Evolutionary conservation across 1,140 invertebrate genomes (phyloP).

Genomic region (Diachasmimorpha longicaudata): DNA sequence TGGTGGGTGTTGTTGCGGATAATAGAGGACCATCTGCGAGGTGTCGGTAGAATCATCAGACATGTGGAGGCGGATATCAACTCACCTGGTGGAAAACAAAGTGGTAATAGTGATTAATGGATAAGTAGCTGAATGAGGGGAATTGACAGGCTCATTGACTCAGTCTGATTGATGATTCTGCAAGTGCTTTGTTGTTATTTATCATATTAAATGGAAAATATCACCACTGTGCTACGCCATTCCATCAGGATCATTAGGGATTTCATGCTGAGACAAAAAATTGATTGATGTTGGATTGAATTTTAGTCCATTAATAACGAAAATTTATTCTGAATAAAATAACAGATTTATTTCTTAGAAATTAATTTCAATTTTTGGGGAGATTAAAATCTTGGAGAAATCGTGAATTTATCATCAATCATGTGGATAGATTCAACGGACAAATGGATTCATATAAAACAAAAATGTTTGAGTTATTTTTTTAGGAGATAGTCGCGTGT

Average conservation of each 20-base stretch:
- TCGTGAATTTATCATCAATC: background rate
- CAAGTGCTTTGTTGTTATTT: background rate
- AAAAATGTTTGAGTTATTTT: too few species aligned
- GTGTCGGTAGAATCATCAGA: slow-evolving; percentile 14
- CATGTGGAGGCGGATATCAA: background rate
- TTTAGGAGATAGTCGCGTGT: too few species aligned
- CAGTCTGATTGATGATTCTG: slow-evolving; percentile 52
- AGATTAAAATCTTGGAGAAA: background rate
- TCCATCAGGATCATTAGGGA: background rate
- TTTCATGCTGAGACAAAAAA: too few species aligned
- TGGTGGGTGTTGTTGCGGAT: background rate
- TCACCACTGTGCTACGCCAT: background rate
- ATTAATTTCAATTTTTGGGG: too few species aligned
- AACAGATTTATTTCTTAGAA: too few species aligned
- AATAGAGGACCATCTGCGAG: background rate
- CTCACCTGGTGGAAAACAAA: slow-evolving; percentile 15
- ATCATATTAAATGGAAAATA: background rate
- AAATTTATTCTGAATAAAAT: too few species aligned
- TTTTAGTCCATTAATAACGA: too few species aligned
- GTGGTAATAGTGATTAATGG: slow-evolving; percentile 61
- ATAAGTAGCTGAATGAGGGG: slow-evolving; percentile 57
- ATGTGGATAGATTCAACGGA: background rate
- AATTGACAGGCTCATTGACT: slow-evolving; percentile 53
- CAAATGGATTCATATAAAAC: background rate
- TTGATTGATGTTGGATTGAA: too few species aligned